A percentile compares a stretch with the other conserved stretches of the same genome.
Conservation (phyloP, 2,888 invertebrate genomes). For the Aporophyla lueneburgensis region DNA sequence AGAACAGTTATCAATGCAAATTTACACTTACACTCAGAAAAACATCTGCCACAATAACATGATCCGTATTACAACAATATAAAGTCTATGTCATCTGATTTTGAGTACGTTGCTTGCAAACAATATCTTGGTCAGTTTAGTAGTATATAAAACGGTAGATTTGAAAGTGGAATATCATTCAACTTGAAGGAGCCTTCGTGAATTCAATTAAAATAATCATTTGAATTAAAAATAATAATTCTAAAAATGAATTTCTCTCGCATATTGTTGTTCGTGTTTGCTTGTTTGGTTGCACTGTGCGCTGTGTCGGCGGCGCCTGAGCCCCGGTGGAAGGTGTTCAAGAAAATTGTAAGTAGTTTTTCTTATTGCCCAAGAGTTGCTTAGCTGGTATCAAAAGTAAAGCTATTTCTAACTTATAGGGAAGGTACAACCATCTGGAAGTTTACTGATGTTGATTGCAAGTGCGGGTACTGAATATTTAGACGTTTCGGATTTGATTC, state of each 20-base stretch:
- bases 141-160: slow-evolving; percentile 49
- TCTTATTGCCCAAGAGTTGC: too few relatives aligned
- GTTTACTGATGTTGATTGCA: too few relatives aligned
- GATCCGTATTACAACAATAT: neutral
- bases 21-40: neutral
- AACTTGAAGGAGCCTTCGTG: slow-evolving; percentile 14
- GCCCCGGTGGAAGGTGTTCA: slow-evolving; percentile 79
- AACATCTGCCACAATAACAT: neutral
- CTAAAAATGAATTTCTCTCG: slow-evolving; percentile 76
- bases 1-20: slow-evolving; percentile 30
- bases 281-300: slow-evolving; percentile 73
- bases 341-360: slow-evolving; percentile 78
- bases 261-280: slow-evolving; percentile 75
- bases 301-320: slow-evolving; percentile 75
- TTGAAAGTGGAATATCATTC: slow-evolving; percentile 54
- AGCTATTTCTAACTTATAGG: too few relatives aligned
- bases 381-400: too few relatives aligned
- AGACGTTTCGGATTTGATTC: too few relatives aligned
- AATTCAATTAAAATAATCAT: slow-evolving; percentile 31
- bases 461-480: too few relatives aligned
- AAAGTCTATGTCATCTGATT: neutral
- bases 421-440: too few relatives aligned
- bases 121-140: neutral
- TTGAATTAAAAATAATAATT: slow-evolving; percentile 39
- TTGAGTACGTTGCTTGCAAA: neutral